Evolutionary conservation across 2,113 vertebrate genomes (phyloP).

Genomic region (Sinocyclocheilus anshuiensis): DNA sequence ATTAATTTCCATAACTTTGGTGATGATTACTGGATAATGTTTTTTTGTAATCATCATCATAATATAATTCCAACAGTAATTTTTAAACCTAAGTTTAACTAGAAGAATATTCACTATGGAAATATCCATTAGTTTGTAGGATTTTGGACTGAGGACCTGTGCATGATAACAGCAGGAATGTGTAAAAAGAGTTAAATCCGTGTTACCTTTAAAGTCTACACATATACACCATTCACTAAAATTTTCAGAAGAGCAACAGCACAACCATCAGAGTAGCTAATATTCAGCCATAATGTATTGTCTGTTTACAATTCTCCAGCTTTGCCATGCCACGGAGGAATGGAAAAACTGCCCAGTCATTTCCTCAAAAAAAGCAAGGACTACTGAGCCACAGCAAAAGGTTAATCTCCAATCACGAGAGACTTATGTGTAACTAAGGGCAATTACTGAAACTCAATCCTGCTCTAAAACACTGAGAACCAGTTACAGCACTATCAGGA

Average conservation of each 20-base stretch:
- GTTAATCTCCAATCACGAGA: conserved; percentile 41
- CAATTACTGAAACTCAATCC: conserved; percentile 40
- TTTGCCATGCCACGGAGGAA: not conserved
- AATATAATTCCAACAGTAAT: not conserved
- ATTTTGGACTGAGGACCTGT: not conserved
- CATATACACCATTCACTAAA: too few relatives aligned
- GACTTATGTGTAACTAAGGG: conserved; percentile 17
- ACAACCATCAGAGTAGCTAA: not conserved
- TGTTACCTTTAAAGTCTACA: not conserved
- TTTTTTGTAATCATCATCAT: not conserved
- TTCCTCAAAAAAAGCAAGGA: not conserved
- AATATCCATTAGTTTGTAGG: not conserved
- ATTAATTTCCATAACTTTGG: not conserved
- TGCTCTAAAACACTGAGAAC: conserved; percentile 32
- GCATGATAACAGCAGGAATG: not conserved
- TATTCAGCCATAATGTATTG: not conserved
- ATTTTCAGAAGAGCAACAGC: not conserved
- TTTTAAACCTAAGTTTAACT: not conserved
- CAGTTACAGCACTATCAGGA: conserved; percentile 29
- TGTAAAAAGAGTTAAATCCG: not conserved
- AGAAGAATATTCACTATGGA: not conserved
- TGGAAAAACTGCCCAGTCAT: conserved; percentile 5
- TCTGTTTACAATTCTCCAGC: not conserved
- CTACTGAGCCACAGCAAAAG: conserved; percentile 8
- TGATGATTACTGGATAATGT: not conserved